Conservation (phyloP, 1,140 invertebrate genomes). For the Leptopilina boulardi region DNA sequence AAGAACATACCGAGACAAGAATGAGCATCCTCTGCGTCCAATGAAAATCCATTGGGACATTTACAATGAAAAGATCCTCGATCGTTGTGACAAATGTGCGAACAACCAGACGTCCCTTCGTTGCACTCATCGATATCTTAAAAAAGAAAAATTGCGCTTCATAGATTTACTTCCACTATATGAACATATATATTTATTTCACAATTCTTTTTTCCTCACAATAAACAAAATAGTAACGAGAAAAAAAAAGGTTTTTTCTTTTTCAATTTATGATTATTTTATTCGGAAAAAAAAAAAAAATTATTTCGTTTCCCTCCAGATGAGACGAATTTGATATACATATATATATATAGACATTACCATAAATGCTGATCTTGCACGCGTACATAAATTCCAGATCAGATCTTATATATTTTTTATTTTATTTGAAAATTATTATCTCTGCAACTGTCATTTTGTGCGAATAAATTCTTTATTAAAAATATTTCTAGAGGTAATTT, state of each 20-base stretch:
- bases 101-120: conserved; percentile 80
- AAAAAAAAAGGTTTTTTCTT: conserved; percentile 2
- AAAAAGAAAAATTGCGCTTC: conserved; percentile 53
- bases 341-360: background rate
- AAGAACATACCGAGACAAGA: conserved; percentile 79
- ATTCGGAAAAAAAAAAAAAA: background rate
- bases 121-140: conserved; percentile 91
- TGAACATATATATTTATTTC: conserved; percentile 27
- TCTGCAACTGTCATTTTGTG: background rate
- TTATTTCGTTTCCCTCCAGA: background rate
- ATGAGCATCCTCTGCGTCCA: conserved; percentile 77
- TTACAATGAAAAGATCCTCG: conserved; percentile 74
- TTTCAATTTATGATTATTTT: conserved; percentile 1
- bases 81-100: conserved; percentile 75
- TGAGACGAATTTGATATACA: background rate
- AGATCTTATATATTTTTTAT: background rate
- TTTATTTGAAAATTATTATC: conserved; percentile 2
- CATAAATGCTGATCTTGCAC: background rate
- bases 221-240: background rate
- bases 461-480: no score
- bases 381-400: background rate
- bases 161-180: background rate
- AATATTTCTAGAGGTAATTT: no score
- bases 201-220: background rate
- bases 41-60: conserved; percentile 69